These are phyloP conservation scores for Astyanax mexicanus DNA, from an alignment of 2,797 vertebrate genomes.

Conservation along the genomic window DNA sequence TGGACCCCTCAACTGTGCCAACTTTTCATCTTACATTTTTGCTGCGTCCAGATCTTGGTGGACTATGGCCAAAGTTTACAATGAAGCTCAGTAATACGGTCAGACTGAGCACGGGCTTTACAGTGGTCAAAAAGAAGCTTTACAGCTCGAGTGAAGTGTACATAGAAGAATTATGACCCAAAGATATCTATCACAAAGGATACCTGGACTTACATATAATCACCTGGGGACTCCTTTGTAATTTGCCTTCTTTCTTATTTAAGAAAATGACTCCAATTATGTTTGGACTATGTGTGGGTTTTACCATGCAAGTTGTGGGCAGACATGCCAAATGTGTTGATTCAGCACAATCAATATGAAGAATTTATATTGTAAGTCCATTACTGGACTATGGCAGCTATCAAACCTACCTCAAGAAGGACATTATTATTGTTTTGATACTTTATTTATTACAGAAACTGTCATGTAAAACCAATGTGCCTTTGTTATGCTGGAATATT, in stretches of 20 bases:
- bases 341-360: neutral
- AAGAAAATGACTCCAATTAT: neutral
- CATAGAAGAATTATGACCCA: conserved; percentile 88
- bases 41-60: conserved; percentile 85
- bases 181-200: neutral
- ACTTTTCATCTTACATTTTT: conserved; percentile 94
- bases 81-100: conserved; percentile 60
- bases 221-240: neutral
- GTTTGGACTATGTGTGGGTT: conserved; percentile 26
- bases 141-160: conserved; percentile 92
- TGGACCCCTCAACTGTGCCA: conserved; percentile 86
- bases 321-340: conserved; percentile 1
- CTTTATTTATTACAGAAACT: neutral
- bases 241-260: neutral
- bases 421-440: neutral
- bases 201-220: neutral
- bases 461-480: neutral
- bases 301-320: conserved; percentile 14
- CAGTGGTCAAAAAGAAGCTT: conserved; percentile 92
- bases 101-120: conserved; percentile 86
- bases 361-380: neutral
- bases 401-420: neutral
- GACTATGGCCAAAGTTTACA: conserved; percentile 83
- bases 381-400: conserved; percentile 9
- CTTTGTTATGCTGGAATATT: neutral